Base-by-base conservation (phyloP, 2,113 vertebrate species). In the Helogale parvula region DNA sequence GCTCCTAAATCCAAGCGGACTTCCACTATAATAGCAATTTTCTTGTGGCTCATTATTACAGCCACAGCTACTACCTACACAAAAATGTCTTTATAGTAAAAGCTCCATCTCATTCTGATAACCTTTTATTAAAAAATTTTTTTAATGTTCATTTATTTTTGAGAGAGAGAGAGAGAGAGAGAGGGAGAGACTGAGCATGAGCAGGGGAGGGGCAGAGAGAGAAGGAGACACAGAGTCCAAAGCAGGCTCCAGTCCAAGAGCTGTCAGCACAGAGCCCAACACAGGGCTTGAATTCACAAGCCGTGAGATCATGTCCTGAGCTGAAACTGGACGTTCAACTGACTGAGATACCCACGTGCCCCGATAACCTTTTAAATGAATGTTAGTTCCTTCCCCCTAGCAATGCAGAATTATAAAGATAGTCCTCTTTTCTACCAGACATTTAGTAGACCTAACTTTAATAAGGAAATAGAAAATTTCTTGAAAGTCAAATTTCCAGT, bases 381-480 rank as follows among this genome's bases (percentile, higher is more conserved):
- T 54, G 52, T 12, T 23, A 72, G 21, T 74, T 41, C 65, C n/a
- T 47, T 88, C 23, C 33, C 69, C 69, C 12, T 68, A 74, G 77
- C 54, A 65, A 88, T n/a, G 41, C 3, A 82, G 54, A 82, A 71
- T 71, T 54, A 41, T 90, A 65, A 92, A 82, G 35, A 86, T 65
- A 52, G 19, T 38, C 33, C 63, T 79, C 15, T 52, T 21, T 52
- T 29, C 86, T 72, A 69, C 14, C 33, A 87, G n/a, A 66, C n/a
- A 66, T 63, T 81, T 66, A 92, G 21, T 35, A n/a, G 29, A 10
- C 54, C 16, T 74, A 41, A 57, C 31, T 74, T 93, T 68, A 83
- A 93, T 47, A 57, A 76, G 47, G 25, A 88, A 96, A 88, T 45
- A 86, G 31, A 63, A 25, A 92, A 81, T n/a, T 72, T 96, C 45